Conservation (phyloP, 2,888 invertebrate species). For the Cantharis lateralis region DNA sequence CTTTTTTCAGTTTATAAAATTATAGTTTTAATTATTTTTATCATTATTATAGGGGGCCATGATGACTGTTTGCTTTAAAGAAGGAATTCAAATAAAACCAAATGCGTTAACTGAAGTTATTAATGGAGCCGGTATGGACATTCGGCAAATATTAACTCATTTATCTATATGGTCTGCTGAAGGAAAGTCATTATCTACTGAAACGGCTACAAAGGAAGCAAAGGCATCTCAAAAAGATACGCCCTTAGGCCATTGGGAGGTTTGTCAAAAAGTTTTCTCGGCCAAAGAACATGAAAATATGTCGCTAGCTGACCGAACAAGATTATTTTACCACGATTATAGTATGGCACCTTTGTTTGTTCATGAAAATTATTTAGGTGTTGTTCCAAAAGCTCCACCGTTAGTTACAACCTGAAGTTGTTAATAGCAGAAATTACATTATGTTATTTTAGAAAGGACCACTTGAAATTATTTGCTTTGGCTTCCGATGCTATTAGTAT, state of each 20-base stretch:
- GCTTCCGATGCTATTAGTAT: slow-evolving; percentile 85
- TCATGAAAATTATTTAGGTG: slow-evolving; percentile 93
- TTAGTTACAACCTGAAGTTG: slow-evolving; percentile 52
- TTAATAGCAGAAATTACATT: not conserved
- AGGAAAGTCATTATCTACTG: slow-evolving; percentile 59
- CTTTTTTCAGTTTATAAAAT: no score
- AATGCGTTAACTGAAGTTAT: slow-evolving; percentile 85
- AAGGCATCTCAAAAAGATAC: slow-evolving; percentile 77
- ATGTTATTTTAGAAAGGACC: slow-evolving; percentile 57
- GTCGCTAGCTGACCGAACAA: slow-evolving; percentile 80
- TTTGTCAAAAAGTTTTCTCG: slow-evolving; percentile 85
- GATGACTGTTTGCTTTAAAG: slow-evolving; percentile 90
- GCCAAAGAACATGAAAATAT: slow-evolving; percentile 77
- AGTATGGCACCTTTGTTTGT: slow-evolving; percentile 95
- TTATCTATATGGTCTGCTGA: slow-evolving; percentile 78
- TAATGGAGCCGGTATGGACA: slow-evolving; percentile 85
- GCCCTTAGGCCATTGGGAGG: slow-evolving; percentile 93
- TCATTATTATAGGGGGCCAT: slow-evolving; percentile 78
- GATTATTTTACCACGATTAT: slow-evolving; percentile 97
- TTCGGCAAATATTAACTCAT: slow-evolving; percentile 91
- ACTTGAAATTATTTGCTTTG: slow-evolving; percentile 71
- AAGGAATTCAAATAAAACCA: slow-evolving; percentile 78
- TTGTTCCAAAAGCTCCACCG: slow-evolving; percentile 76
- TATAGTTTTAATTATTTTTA: slow-evolving; percentile 16
- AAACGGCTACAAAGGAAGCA: slow-evolving; percentile 62